Conservation (phyloP, 1,140 invertebrate species). For the Euglossa dilemma region DNA sequence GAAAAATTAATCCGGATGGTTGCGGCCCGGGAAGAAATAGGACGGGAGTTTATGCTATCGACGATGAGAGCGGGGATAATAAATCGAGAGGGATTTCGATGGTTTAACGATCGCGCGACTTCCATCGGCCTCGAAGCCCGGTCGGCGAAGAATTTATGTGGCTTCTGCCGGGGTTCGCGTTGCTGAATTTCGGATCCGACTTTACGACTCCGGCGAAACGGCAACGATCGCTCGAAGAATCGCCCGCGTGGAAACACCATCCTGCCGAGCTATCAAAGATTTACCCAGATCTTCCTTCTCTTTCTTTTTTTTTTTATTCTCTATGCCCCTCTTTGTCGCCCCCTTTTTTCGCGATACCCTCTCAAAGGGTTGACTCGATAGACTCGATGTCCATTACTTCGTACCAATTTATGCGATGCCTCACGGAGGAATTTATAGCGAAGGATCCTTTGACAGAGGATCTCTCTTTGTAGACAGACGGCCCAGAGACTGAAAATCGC, state of each 20-base stretch:
- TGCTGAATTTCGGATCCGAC: slow-evolving; percentile 61
- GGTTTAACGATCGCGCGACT: slow-evolving; percentile 66
- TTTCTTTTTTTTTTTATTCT: too few relatives aligned
- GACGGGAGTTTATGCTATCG: slow-evolving; percentile 55
- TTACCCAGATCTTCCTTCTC: not conserved
- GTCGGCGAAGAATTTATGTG: slow-evolving; percentile 62
- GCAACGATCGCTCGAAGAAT: slow-evolving; percentile 43
- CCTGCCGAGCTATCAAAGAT: slow-evolving; percentile 33
- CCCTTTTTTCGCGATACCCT: not conserved
- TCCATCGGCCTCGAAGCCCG: slow-evolving; percentile 47
- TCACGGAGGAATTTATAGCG: slow-evolving; percentile 10
- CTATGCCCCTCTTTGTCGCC: too few relatives aligned
- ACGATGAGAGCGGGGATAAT: slow-evolving; percentile 57
- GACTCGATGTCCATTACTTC: slow-evolving; percentile 20
- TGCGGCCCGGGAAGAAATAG: not conserved
- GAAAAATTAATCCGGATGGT: slow-evolving; percentile 35
- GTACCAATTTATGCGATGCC: slow-evolving; percentile 20
- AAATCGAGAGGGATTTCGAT: slow-evolving; percentile 62
- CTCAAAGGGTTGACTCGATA: slow-evolving; percentile 34
- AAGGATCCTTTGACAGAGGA: slow-evolving; percentile 10
- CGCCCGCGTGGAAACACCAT: slow-evolving; percentile 33
- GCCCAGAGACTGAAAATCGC: not conserved
- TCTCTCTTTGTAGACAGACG: not conserved
- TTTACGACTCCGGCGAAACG: slow-evolving; percentile 62
- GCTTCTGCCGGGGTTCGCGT: slow-evolving; percentile 47